Evolutionary conservation across 2,888 invertebrate genomes (phyloP).

Genomic region (Gymnoscelis rufifasciata): DNA sequence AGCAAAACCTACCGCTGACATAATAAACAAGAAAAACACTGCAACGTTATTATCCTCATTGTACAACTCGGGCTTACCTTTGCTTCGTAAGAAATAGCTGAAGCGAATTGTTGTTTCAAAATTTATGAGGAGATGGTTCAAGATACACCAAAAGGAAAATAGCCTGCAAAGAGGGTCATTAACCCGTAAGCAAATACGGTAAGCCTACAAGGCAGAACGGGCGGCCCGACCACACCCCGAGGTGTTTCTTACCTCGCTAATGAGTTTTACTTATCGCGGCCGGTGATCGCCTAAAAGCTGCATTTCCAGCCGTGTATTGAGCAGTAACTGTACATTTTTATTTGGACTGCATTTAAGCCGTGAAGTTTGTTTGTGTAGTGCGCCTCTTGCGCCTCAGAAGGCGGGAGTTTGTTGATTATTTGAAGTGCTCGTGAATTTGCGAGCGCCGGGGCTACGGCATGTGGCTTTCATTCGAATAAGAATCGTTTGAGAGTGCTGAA

Average conservation of each 20-base stretch:
- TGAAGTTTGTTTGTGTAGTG: constrained; percentile 19
- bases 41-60: not conserved
- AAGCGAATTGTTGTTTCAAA: constrained; percentile 17
- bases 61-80: not conserved
- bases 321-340: constrained; percentile 18
- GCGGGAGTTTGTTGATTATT: constrained; percentile 4
- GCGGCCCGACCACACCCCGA: not conserved
- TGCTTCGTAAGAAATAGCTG: not conserved
- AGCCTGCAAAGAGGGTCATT: constrained; percentile 26
- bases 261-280: constrained; percentile 1
- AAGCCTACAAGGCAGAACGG: not conserved
- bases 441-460: no score
- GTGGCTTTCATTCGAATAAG: no score
- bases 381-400: constrained; percentile 10
- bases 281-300: not conserved
- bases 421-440: constrained; percentile 1
- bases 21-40: not conserved
- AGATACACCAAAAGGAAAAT: constrained; percentile 24
- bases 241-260: constrained; percentile 1
- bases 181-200: constrained; percentile 26
- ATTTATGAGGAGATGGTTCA: constrained; percentile 15
- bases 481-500: no score
- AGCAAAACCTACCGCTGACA: not conserved
- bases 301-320: not conserved
- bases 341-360: constrained; percentile 18